A percentile compares a stretch with the other conserved stretches of the same genome.
These are phyloP conservation scores for Apodemia duryi DNA, from an alignment of 2,888 invertebrate species.

Conservation along the genomic window DNA sequence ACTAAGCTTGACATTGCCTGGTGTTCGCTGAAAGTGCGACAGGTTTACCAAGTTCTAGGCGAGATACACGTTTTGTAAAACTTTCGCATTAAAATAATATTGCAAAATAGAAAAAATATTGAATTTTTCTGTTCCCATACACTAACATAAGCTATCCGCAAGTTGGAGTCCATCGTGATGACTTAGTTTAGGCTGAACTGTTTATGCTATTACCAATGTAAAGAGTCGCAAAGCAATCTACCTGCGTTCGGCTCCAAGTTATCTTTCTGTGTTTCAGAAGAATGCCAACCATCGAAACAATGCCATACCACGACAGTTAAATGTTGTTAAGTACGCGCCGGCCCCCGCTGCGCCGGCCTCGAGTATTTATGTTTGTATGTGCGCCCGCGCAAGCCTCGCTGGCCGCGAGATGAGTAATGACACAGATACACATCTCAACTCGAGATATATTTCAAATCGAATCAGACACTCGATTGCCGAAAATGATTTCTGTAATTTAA, in stretches of 20 bases:
- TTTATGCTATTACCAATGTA: no score
- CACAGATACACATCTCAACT: slow-evolving; percentile 8
- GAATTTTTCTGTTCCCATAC: no score
- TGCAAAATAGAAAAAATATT: no score
- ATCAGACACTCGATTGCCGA: slow-evolving; percentile 13
- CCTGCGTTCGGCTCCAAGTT: neutral
- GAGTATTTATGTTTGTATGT: slow-evolving; percentile 2
- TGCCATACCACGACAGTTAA: slow-evolving; percentile 25
- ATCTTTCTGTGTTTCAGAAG: slow-evolving; percentile 11
- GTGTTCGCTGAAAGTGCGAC: no score
- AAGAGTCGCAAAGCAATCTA: neutral
- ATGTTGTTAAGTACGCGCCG: slow-evolving; percentile 23
- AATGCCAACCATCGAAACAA: slow-evolving; percentile 31
- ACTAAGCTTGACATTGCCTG: no score
- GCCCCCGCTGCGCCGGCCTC: slow-evolving; percentile 26
- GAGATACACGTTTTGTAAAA: no score
- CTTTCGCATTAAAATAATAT: no score
- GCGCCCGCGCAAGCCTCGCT: neutral
- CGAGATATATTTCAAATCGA: slow-evolving; percentile 12
- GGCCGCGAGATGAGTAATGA: slow-evolving; percentile 5
- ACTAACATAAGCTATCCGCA: no score
- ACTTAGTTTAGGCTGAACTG: no score
- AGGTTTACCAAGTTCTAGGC: no score
- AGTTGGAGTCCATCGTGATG: no score
- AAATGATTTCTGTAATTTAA: slow-evolving; percentile 1